Conservation (phyloP, 2,888 invertebrate genomes). For the Apoda limacodes region DNA sequence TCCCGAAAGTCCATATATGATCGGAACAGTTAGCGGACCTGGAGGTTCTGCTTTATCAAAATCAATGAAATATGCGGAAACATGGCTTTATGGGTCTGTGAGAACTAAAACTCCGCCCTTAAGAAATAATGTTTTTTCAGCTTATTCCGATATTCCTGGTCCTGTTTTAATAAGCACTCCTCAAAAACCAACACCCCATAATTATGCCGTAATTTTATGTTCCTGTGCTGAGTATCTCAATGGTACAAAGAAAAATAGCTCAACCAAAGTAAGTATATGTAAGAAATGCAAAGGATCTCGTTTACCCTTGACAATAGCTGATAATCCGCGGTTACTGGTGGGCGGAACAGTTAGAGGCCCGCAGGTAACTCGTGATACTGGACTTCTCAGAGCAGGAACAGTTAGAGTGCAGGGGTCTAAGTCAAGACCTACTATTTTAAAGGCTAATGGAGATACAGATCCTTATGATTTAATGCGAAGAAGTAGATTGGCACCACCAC, state of each 20-base stretch:
- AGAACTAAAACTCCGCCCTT: constrained; percentile 63
- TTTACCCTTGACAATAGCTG: constrained; percentile 76
- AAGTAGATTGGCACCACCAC: constrained; percentile 77
- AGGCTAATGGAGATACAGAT: constrained; percentile 71
- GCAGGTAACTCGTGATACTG: constrained; percentile 52
- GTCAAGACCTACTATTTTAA: constrained; percentile 74
- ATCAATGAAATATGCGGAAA: constrained; percentile 87
- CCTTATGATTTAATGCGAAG: constrained; percentile 88
- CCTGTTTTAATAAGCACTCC: constrained; percentile 65
- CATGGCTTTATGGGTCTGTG: constrained; percentile 87
- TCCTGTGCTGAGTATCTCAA: constrained; percentile 84
- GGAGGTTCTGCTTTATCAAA: constrained; percentile 80
- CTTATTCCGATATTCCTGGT: constrained; percentile 54
- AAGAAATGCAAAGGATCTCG: constrained; percentile 88
- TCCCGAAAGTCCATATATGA: constrained; percentile 59
- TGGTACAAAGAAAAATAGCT: constrained; percentile 79
- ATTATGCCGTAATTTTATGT: constrained; percentile 80
- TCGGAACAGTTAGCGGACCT: constrained; percentile 67
- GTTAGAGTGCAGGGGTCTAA: constrained; percentile 72
- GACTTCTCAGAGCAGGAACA: constrained; percentile 71
- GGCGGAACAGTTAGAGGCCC: constrained; percentile 75
- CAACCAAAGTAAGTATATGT: constrained; percentile 81
- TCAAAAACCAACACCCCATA: constrained; percentile 70
- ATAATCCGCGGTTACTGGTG: constrained; percentile 59
- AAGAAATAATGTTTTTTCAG: constrained; percentile 60